Evolutionary conservation across 2,888 invertebrate genomes (phyloP), one percentile per base, ranked within the genome.

Genomic region (Macaria liturata): DNA sequence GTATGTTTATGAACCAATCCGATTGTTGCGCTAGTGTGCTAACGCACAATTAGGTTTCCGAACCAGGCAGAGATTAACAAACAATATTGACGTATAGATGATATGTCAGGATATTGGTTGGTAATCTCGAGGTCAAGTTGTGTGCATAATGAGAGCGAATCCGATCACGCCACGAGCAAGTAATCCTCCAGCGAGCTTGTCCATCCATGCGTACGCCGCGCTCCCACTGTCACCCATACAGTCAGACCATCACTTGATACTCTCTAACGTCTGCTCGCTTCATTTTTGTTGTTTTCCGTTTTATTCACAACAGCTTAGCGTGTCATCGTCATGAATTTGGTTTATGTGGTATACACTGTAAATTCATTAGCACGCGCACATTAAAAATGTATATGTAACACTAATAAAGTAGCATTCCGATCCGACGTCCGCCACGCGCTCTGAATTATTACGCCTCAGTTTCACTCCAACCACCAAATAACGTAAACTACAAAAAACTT

Each of bases 1-100:
- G 91, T 91, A 91, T 86, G 91, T 91, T 83, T 78, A 81, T 84
- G 81, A 87, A 86, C 84, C 81, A 87, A 86, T 89, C 80, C 83
- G 83, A 90, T 85, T 86, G 81, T 87, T 86, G 84, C 84, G 91
- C 91, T 91, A 91, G 91, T 86, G 89, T 90, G 89, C 88, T 86
- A 84, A 87, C 83, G 91, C 89, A 90, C 90, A 84, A 78, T 75
- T 78, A 76, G 83, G 83, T 84, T 89, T 84, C 84, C 85, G 85
- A 86, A 80, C 83, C 76, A 80, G 65, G 60, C 62, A 53, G 57
- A 64, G 62, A 62, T 60, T 63, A 63, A 59, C 66, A 68, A 68
- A 62, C 68, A 64, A 66, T 62, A 68, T 64, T 62, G 34, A 43
- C 8, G 4, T 42, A 4, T 42, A 42, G 4, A 4, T n/a, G 50